A percentile compares a stretch with the other conserved stretches of the same genome.
Evolutionary conservation across 2,113 vertebrate genomes (phyloP).

Genomic region (Ochotona curzoniae): DNA sequence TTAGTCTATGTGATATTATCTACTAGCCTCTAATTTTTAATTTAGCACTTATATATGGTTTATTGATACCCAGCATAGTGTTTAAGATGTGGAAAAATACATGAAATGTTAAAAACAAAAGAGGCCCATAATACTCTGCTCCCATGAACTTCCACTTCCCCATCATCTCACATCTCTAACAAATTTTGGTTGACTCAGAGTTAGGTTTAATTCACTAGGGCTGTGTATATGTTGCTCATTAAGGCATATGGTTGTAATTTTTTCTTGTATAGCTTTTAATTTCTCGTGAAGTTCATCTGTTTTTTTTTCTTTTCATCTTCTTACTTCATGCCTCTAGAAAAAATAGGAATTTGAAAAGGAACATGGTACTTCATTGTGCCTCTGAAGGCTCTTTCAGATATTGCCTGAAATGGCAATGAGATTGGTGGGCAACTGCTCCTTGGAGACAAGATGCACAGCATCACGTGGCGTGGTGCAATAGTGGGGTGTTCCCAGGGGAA

Average conservation of each 20-base stretch:
- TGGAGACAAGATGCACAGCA: not conserved
- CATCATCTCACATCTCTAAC: not conserved
- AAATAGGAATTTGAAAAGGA: not conserved
- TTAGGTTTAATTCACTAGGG: constrained; percentile 15
- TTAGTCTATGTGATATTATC: not conserved
- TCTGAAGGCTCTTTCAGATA: not conserved
- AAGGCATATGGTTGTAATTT: not conserved
- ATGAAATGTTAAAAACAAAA: no score
- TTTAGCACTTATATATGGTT: not conserved
- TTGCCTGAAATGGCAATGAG: not conserved
- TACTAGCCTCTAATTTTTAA: not conserved
- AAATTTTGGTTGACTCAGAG: not conserved
- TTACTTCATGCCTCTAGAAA: not conserved
- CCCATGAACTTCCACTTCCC: not conserved
- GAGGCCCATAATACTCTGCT: not conserved
- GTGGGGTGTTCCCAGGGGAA: not conserved
- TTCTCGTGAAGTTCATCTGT: not conserved
- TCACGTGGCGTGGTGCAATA: no score
- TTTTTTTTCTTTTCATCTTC: not conserved
- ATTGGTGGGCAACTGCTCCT: not conserved
- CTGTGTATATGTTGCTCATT: not conserved
- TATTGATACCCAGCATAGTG: not conserved
- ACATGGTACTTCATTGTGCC: not conserved
- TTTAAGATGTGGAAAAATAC: no score
- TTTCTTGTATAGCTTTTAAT: constrained; percentile 11